Conservation (phyloP, 2,797 vertebrate species). For the Schizopygopsis malacanthus region DNA sequence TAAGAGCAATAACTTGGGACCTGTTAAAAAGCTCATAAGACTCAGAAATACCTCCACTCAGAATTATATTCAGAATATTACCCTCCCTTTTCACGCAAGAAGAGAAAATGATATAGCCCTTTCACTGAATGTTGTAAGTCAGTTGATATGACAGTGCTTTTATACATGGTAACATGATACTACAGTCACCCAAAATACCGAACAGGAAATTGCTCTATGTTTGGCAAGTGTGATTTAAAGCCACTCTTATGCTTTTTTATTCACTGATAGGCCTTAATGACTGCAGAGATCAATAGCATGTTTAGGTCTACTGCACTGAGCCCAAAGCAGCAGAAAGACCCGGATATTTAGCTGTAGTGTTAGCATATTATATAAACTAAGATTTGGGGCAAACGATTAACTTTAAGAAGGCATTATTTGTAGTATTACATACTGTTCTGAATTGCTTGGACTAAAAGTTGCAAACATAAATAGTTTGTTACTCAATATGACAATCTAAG, state of each 20-base stretch:
- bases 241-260: constrained; percentile 19
- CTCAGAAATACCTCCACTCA: background rate
- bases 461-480: background rate
- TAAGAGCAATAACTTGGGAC: constrained; percentile 30
- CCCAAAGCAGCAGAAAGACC: constrained; percentile 7
- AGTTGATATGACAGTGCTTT: background rate
- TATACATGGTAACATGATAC: constrained; percentile 17
- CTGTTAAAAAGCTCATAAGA: constrained; percentile 7
- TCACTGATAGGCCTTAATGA: constrained; percentile 39
- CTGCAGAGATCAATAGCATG: constrained; percentile 51
- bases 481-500: background rate
- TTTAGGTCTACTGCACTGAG: constrained; percentile 36
- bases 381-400: background rate
- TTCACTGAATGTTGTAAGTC: background rate
- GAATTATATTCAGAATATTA: background rate
- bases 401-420: background rate
- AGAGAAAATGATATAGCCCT: background rate
- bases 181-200: background rate
- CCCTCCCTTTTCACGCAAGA: background rate
- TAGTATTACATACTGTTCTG: background rate
- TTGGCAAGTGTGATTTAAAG: constrained; percentile 28
- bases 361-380: background rate
- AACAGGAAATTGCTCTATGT: constrained; percentile 9
- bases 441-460: background rate
- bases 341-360: background rate